Conservation (phyloP, 2,797 vertebrate species). For the Sorex maritimensis region DNA sequence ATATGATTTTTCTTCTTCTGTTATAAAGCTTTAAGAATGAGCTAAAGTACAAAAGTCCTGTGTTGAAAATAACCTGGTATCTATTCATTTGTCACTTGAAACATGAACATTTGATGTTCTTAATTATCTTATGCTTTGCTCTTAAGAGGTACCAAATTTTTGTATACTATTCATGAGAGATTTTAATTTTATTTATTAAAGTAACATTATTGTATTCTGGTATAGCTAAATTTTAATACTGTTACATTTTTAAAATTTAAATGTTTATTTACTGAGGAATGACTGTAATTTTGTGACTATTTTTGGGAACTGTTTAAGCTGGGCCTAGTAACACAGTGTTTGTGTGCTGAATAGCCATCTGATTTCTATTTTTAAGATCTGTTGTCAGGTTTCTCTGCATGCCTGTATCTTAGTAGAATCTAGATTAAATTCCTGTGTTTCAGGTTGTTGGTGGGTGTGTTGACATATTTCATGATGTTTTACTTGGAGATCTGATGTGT, state of each 20-base stretch:
- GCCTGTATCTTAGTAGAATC: conserved; percentile 71
- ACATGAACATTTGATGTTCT: not conserved
- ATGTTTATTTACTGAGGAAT: conserved; percentile 10
- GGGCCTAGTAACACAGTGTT: not conserved
- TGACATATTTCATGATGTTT: conserved; percentile 39
- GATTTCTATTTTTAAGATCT: conserved; percentile 77
- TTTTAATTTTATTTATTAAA: conserved; percentile 60
- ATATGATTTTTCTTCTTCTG: conserved; percentile 29
- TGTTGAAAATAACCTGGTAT: conserved; percentile 55
- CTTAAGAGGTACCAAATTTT: conserved; percentile 32
- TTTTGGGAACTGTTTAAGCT: conserved; percentile 2
- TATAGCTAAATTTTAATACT: conserved; percentile 56
- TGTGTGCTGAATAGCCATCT: conserved; percentile 57
- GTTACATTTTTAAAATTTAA: conserved; percentile 25
- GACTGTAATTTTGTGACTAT: conserved; percentile 33
- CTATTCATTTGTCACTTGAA: conserved; percentile 56
- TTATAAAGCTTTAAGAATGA: conserved; percentile 16
- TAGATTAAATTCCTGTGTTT: conserved; percentile 78
- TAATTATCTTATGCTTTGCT: conserved; percentile 44
- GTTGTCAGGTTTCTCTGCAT: conserved; percentile 71
- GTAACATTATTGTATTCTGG: conserved; percentile 42
- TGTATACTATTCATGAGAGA: conserved; percentile 54
- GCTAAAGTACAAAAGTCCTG: not conserved
- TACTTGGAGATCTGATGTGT: conserved; percentile 49
- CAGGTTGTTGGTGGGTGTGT: conserved; percentile 7